Percentiles rank a stretch among this genome's conserved stretches.
These are phyloP conservation scores for Catharus ustulatus DNA, from an alignment of 2,797 vertebrate genomes.

Conservation along the genomic window DNA sequence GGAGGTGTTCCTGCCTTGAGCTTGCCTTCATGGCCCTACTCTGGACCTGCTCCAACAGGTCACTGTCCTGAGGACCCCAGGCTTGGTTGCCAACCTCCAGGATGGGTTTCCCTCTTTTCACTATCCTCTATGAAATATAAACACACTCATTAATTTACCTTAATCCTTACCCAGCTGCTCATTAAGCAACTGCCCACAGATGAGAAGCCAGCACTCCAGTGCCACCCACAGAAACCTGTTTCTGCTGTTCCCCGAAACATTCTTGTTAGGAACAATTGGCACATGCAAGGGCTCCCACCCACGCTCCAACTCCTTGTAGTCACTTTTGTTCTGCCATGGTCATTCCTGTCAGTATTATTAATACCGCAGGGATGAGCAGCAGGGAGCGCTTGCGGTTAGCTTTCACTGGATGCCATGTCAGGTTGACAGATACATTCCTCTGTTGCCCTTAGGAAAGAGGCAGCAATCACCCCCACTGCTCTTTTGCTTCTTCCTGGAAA, in stretches of 20 bases:
- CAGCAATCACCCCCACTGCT: conserved; percentile 4
- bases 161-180: background rate
- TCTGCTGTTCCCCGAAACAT: background rate
- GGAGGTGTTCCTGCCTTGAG: fast-evolving
- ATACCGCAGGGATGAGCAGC: background rate
- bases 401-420: background rate
- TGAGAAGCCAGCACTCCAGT: background rate
- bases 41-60: background rate
- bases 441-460: conserved; percentile 13
- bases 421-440: background rate
- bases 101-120: background rate
- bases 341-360: conserved; percentile 8
- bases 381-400: background rate
- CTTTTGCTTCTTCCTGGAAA: conserved; percentile 10
- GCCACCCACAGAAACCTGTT: background rate
- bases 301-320: background rate
- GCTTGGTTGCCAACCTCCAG: too few species aligned
- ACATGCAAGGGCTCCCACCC: background rate
- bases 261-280: background rate
- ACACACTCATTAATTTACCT: background rate
- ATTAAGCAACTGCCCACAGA: background rate
- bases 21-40: background rate
- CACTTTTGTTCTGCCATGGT: background rate
- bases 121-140: background rate
- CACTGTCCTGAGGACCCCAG: background rate